Conservation (phyloP, 2,888 invertebrate species). For the Dione vanillae region DNA sequence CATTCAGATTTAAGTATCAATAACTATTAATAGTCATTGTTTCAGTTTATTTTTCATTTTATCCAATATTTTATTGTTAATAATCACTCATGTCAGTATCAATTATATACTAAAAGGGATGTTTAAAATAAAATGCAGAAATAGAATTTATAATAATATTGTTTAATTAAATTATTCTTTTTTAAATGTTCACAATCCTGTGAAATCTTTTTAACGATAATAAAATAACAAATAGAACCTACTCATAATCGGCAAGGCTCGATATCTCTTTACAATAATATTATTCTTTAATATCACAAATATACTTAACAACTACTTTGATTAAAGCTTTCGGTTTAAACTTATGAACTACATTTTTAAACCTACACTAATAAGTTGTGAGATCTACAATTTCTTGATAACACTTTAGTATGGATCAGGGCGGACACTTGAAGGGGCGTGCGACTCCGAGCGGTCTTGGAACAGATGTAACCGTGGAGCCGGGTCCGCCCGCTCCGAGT, state of each 20-base stretch:
- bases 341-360: constrained; percentile 74
- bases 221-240: constrained; percentile 80
- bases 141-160: constrained; percentile 67
- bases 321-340: constrained; percentile 82
- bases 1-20: background rate
- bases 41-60: background rate
- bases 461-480: constrained; percentile 84
- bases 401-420: constrained; percentile 71
- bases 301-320: constrained; percentile 79
- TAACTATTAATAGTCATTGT: background rate
- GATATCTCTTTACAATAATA: constrained; percentile 80
- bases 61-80: background rate
- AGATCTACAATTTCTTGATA: constrained; percentile 75
- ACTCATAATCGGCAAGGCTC: constrained; percentile 63
- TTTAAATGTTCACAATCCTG: constrained; percentile 69
- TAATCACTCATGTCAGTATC: background rate
- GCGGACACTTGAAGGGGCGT: constrained; percentile 71
- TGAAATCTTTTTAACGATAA: constrained; percentile 82
- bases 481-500: constrained; percentile 73
- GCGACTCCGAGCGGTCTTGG: constrained; percentile 80
- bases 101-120: constrained; percentile 7
- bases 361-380: constrained; percentile 67
- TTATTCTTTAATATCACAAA: constrained; percentile 83
- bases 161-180: constrained; percentile 78
- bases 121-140: constrained; percentile 70